phyloP scores from a whole-genome alignment of 2,113 vertebrate genomes.

The Phyllostomus discolor region DNA sequence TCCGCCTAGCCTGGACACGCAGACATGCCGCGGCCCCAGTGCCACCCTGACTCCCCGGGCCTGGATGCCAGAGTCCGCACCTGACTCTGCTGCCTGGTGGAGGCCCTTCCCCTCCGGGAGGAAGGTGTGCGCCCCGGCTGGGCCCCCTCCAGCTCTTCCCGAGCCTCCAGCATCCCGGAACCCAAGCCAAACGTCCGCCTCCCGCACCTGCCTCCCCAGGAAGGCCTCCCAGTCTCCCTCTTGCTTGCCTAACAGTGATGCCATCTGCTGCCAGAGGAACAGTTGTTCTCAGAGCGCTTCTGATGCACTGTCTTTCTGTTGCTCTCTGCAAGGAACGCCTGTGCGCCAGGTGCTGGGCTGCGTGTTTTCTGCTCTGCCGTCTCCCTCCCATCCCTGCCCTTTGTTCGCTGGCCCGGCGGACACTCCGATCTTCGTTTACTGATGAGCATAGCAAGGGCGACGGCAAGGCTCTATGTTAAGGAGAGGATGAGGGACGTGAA shows the following conservation, averaged over 20 bases:
- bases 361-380: background rate
- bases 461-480: background rate
- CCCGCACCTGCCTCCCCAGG: background rate
- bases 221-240: background rate
- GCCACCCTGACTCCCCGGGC: background rate
- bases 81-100: background rate
- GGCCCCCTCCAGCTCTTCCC: background rate
- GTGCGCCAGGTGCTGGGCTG: background rate
- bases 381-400: background rate
- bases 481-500: background rate
- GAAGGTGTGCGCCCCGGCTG: fast-evolving
- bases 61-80: background rate
- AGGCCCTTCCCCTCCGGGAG: background rate
- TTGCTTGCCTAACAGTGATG: background rate
- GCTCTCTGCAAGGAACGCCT: background rate
- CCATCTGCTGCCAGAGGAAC: background rate
- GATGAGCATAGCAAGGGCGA: background rate
- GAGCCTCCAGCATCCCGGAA: background rate
- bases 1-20: background rate
- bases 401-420: background rate
- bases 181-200: background rate
- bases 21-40: fast-evolving
- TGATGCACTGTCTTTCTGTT: too few species aligned
- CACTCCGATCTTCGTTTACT: background rate
- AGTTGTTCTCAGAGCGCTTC: background rate